Base-by-base conservation (phyloP, 2,797 vertebrate species). In the Pipistrellus nathusii region DNA sequence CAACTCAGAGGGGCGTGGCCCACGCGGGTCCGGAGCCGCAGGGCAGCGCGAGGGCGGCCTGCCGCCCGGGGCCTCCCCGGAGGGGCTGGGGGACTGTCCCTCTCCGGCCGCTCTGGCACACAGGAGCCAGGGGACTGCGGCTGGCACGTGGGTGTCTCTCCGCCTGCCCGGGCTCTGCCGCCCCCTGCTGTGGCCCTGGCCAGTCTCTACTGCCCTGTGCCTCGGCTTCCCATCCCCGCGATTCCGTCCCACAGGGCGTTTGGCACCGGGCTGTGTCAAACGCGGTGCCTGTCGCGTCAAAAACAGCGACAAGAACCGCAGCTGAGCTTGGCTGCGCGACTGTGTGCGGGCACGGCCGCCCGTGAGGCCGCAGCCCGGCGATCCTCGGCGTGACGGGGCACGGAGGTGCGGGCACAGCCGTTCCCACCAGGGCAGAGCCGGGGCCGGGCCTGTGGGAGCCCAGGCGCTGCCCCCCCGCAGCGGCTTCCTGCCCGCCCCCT, bases 401-500 rank as follows among this genome's bases (percentile, higher is more conserved):
- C 51, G 2, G 72, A 4, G 30, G 55, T 3, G 51, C 8, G 23
- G 53, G 53, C 38, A 8, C 15, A n/a, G 69, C 75, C 41, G 41
- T 44, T 44, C 41, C 41, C 35, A 35, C 3, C 35, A 35, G 35
- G 35, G 38, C 38, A 38, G 38, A 38, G 66, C 68, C 18, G 68
- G 20, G 3, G 32, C 59, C 48, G 10, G 14, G 35, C 55, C 84
- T 46, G 48, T 6, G 25, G 3, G 1, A 17, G 38, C 59, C 46
- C 2, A 3, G 17, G 76, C 59, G 77, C 13, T 30, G 55, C 91
- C 80, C 88, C 41, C 84, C 73, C 2, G 38, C 6, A 7, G 41
- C 71, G 3, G 48, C 96, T 94, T 96, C 94, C 96, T 95, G 96
- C 92, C 55, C 3, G 20, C 91, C 72, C 76, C 51, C 53, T 53